These are phyloP conservation scores for Gadopsis marmoratus DNA, from an alignment of 2,797 vertebrate species.

Conservation along the genomic window DNA sequence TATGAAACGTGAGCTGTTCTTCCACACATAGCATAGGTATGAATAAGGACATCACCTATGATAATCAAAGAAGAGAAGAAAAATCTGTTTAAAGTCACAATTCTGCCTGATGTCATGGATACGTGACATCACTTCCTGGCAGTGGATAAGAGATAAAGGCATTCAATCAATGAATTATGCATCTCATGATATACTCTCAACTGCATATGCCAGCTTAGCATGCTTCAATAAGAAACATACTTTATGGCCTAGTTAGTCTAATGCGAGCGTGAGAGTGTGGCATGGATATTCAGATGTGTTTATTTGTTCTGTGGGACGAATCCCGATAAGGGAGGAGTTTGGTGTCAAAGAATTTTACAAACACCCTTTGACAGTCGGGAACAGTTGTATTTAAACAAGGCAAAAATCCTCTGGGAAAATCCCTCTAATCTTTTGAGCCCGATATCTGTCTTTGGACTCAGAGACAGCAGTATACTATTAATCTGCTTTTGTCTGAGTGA, in stretches of 20 bases:
- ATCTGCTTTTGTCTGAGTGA: slow-evolving; percentile 79
- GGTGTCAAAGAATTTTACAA: slow-evolving; percentile 77
- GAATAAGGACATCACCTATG: background rate
- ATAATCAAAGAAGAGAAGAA: background rate
- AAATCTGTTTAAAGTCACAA: background rate
- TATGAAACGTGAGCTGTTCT: slow-evolving; percentile 23
- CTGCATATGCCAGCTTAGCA: slow-evolving; percentile 18
- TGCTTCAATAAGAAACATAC: slow-evolving; percentile 8
- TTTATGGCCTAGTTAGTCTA: slow-evolving; percentile 25
- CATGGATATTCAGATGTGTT: slow-evolving; percentile 43
- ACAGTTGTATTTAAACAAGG: slow-evolving; percentile 82
- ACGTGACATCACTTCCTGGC: slow-evolving; percentile 1
- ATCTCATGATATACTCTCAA: slow-evolving; percentile 31
- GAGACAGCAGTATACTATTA: slow-evolving; percentile 75
- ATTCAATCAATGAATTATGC: slow-evolving; percentile 30
- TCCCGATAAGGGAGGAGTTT: slow-evolving; percentile 68
- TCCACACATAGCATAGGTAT: slow-evolving; percentile 7
- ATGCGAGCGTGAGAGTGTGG: slow-evolving; percentile 1
- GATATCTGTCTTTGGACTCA: slow-evolving; percentile 80
- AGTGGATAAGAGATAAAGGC: slow-evolving; percentile 10
- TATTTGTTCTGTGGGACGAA: slow-evolving; percentile 59
- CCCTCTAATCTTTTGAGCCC: slow-evolving; percentile 84
- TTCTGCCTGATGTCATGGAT: background rate
- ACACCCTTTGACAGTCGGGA: slow-evolving; percentile 80
- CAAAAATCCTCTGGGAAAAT: slow-evolving; percentile 77